Evolutionary conservation across 1,140 invertebrate species (phyloP).

Genomic region (Rhizoglyphus robini): DNA sequence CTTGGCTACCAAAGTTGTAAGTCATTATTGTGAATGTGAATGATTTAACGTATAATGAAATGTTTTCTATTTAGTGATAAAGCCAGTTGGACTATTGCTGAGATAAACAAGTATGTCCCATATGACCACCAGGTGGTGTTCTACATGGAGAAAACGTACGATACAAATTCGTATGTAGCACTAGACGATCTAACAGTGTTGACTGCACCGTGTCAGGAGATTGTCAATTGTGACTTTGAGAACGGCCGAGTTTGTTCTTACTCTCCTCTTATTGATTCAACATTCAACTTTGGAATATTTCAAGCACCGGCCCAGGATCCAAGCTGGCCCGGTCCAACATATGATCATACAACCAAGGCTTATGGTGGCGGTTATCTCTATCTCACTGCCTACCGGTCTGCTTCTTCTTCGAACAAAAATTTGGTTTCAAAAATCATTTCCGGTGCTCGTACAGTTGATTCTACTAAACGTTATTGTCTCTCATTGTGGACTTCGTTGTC

Average conservation of each 20-base stretch:
- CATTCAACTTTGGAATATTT: neutral
- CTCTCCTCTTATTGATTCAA: neutral
- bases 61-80: no score
- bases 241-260: conserved; percentile 6
- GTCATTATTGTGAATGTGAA: no score
- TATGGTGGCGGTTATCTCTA: conserved; percentile 10
- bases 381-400: neutral
- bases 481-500: neutral
- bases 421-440: conserved; percentile 1
- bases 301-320: neutral
- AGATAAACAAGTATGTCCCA: neutral
- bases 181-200: conserved; percentile 24
- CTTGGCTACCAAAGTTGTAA: neutral
- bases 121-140: neutral
- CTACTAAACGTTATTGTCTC: neutral
- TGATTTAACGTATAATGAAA: no score
- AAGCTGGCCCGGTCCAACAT: conserved; percentile 3
- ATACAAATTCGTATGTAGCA: conserved; percentile 18
- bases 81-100: neutral
- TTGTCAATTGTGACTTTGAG: conserved; percentile 24
- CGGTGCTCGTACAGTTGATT: neutral
- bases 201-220: conserved; percentile 16
- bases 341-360: neutral
- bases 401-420: neutral
- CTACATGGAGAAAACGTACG: neutral